phyloP scores from a whole-genome alignment of 1,140 invertebrate species.

The Harlomillsia oculata region DNA sequence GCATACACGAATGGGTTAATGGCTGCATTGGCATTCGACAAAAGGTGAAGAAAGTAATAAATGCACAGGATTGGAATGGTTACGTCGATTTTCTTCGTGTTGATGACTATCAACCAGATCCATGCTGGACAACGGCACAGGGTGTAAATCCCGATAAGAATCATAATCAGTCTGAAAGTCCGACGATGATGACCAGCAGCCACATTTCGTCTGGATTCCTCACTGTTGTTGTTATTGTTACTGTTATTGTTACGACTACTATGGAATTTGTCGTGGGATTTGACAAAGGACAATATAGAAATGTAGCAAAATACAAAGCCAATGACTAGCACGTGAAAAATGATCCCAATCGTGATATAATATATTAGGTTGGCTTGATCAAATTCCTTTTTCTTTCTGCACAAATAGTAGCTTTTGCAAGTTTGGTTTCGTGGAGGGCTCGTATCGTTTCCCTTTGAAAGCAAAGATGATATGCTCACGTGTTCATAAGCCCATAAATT shows the following conservation, averaged over 20 bases:
- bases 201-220: neutral
- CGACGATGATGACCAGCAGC: conserved; percentile 9
- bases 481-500: conserved; percentile 11
- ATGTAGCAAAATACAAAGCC: conserved; percentile 27
- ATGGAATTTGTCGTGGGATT: conserved; percentile 1
- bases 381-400: neutral
- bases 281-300: conserved; percentile 25
- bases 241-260: neutral
- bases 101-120: conserved; percentile 18
- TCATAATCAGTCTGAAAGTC: conserved; percentile 14
- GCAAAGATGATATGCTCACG: neutral
- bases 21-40: conserved; percentile 19
- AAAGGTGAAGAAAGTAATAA: conserved; percentile 8
- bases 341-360: neutral
- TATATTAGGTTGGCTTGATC: neutral
- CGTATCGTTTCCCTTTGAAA: neutral
- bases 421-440: neutral
- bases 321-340: neutral
- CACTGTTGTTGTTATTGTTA: neutral
- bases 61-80: neutral
- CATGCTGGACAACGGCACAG: conserved; percentile 18
- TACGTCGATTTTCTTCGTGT: neutral
- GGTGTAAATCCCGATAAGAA: conserved; percentile 10
- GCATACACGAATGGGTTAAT: conserved; percentile 30
- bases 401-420: conserved; percentile 15